These are phyloP conservation scores for Morpho deidamia DNA, from an alignment of 2,888 invertebrate genomes.

Conservation along the genomic window DNA sequence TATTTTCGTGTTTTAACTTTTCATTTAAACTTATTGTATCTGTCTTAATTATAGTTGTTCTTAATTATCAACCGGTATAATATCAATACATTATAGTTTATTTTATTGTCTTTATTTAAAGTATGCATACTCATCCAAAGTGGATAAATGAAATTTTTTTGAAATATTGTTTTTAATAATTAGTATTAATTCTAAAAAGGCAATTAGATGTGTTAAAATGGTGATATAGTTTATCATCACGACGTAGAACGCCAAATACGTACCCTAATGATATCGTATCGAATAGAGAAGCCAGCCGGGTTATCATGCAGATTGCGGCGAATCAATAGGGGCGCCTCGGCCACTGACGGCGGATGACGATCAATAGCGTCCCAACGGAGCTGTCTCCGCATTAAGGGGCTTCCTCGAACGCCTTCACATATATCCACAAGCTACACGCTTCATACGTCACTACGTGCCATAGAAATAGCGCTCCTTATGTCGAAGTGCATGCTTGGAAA, in stretches of 20 bases:
- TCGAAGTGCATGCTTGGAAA: neutral
- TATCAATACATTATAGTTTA: too few relatives aligned
- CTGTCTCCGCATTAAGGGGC: constrained; percentile 77
- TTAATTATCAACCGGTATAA: too few relatives aligned
- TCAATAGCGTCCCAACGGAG: constrained; percentile 75
- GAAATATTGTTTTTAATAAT: too few relatives aligned
- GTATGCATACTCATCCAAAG: too few relatives aligned
- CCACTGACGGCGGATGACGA: constrained; percentile 76
- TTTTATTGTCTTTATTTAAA: too few relatives aligned
- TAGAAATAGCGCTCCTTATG: constrained; percentile 16
- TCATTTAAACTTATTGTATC: too few relatives aligned
- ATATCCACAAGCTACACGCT: constrained; percentile 62
- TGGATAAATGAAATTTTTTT: too few relatives aligned
- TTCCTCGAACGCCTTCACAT: constrained; percentile 75
- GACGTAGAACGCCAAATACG: constrained; percentile 1
- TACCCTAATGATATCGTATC: constrained; percentile 20
- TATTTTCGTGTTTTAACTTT: too few relatives aligned
- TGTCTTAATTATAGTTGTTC: too few relatives aligned
- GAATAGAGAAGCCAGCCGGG: constrained; percentile 64
- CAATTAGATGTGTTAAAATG: too few relatives aligned
- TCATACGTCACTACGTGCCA: constrained; percentile 37
- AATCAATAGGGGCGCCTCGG: constrained; percentile 75
- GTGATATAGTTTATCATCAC: neutral
- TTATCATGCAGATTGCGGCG: constrained; percentile 78
- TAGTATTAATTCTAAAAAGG: too few relatives aligned